These are phyloP conservation scores for Stenodema calcarata DNA, from an alignment of 2,888 invertebrate species.

Conservation along the genomic window DNA sequence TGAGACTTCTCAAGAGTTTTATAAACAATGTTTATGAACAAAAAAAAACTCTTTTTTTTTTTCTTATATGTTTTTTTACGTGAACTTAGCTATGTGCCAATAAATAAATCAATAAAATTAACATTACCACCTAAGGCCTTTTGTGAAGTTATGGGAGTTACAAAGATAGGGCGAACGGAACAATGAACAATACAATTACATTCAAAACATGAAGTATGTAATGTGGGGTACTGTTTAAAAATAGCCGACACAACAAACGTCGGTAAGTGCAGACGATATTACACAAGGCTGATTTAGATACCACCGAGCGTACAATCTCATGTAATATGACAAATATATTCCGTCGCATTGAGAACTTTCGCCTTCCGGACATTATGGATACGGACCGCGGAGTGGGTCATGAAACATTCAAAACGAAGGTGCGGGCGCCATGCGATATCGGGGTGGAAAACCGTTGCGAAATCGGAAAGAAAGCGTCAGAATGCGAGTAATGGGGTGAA, in stretches of 20 bases:
- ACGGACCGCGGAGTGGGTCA: not conserved
- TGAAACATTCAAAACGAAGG: constrained; percentile 15
- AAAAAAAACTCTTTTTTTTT: too few species aligned
- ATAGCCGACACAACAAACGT: not conserved
- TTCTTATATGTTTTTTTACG: too few species aligned
- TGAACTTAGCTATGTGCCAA: too few species aligned
- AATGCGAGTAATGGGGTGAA: not conserved
- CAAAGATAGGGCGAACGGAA: too few species aligned
- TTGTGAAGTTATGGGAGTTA: too few species aligned
- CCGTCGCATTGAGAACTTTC: not conserved
- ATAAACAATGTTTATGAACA: too few species aligned
- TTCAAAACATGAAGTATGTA: too few species aligned
- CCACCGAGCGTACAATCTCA: not conserved
- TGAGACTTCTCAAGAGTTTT: too few species aligned
- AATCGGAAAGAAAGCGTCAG: constrained; percentile 10
- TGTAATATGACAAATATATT: not conserved
- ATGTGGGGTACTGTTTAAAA: not conserved
- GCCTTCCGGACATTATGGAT: constrained; percentile 26
- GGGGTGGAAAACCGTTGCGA: not conserved
- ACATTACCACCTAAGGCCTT: too few species aligned
- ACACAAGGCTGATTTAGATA: not conserved
- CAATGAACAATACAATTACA: too few species aligned
- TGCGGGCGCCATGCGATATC: not conserved
- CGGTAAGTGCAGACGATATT: not conserved
- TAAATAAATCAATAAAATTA: too few species aligned